Percentiles rank a stretch among this genome's conserved stretches.
phyloP scores from a whole-genome alignment of 2,797 vertebrate species.

The Tachyglossus aculeatus region DNA sequence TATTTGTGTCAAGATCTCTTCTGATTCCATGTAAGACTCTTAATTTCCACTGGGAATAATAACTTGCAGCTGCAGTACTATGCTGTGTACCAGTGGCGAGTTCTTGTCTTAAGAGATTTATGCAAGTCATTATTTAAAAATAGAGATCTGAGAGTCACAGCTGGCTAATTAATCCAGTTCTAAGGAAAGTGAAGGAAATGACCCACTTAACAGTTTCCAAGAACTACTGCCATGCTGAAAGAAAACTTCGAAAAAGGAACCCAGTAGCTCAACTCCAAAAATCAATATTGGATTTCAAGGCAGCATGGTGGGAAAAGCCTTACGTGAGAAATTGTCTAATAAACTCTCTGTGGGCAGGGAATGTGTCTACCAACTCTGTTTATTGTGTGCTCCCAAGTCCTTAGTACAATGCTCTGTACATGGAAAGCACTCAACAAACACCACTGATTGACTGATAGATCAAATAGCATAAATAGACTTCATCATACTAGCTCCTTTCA shows the following conservation, averaged over 20 bases:
- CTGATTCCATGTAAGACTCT: constrained; percentile 63
- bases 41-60: constrained; percentile 69
- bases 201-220: constrained; percentile 63
- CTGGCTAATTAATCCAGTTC: constrained; percentile 71
- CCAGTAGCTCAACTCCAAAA: background rate
- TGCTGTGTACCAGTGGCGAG: constrained; percentile 61
- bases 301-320: too few relatives aligned
- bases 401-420: too few relatives aligned
- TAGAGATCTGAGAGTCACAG: constrained; percentile 70
- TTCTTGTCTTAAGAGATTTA: constrained; percentile 71
- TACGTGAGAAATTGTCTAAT: too few relatives aligned
- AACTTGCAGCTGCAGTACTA: constrained; percentile 55
- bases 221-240: constrained; percentile 29
- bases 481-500: too few relatives aligned
- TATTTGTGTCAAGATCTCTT: constrained; percentile 55
- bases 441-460: too few relatives aligned
- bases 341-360: too few relatives aligned
- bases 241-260: constrained; percentile 33
- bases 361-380: too few relatives aligned
- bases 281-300: background rate
- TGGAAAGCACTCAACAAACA: too few relatives aligned
- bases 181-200: constrained; percentile 62
- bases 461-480: too few relatives aligned
- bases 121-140: constrained; percentile 72
- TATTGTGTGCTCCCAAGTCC: too few relatives aligned